A percentile compares a stretch with the other conserved stretches of the same genome.
Evolutionary conservation across 2,888 invertebrate genomes (phyloP).

Genomic region (Empis stercorea): DNA sequence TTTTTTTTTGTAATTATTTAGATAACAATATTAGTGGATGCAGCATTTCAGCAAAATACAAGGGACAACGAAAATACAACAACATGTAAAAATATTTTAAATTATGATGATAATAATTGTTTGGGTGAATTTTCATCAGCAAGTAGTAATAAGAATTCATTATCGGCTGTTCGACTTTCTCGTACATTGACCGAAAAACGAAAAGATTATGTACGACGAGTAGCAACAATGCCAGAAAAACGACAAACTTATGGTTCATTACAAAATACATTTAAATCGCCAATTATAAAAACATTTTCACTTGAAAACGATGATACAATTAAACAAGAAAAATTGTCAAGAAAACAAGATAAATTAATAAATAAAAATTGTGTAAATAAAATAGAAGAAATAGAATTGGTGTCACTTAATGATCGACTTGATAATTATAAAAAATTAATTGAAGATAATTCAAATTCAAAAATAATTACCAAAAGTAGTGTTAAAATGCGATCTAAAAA

Average conservation of each 20-base stretch:
- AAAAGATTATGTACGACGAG: conserved; percentile 51
- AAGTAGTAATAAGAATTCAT: neutral
- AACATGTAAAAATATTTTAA: neutral
- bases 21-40: conserved; percentile 21
- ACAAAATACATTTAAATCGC: conserved; percentile 15
- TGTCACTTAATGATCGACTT: conserved; percentile 12
- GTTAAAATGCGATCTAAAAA: conserved; percentile 13
- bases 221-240: conserved; percentile 43
- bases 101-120: neutral
- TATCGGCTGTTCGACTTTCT: conserved; percentile 27
- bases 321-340: neutral
- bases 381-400: neutral
- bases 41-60: conserved; percentile 18
- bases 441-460: conserved; percentile 11
- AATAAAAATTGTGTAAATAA: neutral
- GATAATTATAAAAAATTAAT: conserved; percentile 16
- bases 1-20: neutral
- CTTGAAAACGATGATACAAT: conserved; percentile 8
- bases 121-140: neutral
- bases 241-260: conserved; percentile 16
- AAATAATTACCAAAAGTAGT: conserved; percentile 5
- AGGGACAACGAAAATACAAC: neutral
- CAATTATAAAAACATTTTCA: conserved; percentile 15
- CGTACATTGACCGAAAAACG: conserved; percentile 47
- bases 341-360: neutral